phyloP scores from a whole-genome alignment of 2,888 invertebrate species.

The Noctua janthina region DNA sequence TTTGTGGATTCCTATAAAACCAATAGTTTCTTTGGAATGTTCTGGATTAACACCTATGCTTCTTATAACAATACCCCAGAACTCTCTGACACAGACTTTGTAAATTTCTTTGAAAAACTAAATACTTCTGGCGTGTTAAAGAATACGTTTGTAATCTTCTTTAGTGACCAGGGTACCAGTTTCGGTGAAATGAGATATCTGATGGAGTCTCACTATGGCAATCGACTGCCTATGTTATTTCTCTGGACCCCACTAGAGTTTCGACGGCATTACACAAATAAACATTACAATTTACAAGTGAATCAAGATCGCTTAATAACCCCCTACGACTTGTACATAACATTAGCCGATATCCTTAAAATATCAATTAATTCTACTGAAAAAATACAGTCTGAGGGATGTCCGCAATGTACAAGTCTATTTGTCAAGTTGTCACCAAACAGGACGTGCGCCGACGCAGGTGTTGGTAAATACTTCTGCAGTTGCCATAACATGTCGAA shows the following conservation, averaged over 20 bases:
- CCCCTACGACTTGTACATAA: conserved; percentile 94
- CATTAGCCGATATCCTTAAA: conserved; percentile 91
- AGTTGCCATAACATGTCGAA: conserved; percentile 90
- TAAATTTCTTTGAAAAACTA: conserved; percentile 89
- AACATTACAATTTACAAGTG: conserved; percentile 89
- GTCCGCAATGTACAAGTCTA: conserved; percentile 91
- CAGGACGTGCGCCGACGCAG: conserved; percentile 92
- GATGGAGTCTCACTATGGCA: conserved; percentile 94
- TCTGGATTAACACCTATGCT: conserved; percentile 94
- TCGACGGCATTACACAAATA: conserved; percentile 87
- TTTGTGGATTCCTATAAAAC: conserved; percentile 91
- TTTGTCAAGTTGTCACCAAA: conserved; percentile 89
- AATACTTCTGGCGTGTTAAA: conserved; percentile 89
- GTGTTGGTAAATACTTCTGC: conserved; percentile 93
- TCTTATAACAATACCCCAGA: conserved; percentile 91
- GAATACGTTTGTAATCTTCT: conserved; percentile 92
- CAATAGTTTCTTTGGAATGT: conserved; percentile 92
- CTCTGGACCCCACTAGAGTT: conserved; percentile 92
- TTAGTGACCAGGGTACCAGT: conserved; percentile 95
- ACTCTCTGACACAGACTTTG: conserved; percentile 91
- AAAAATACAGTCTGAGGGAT: conserved; percentile 87
- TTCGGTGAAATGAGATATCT: conserved; percentile 92
- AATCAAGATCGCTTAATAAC: conserved; percentile 93
- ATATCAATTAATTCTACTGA: conserved; percentile 73
- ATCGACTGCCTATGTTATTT: conserved; percentile 93